Conservation (phyloP, 2,113 vertebrate genomes). For the Hemiprocne comata region DNA sequence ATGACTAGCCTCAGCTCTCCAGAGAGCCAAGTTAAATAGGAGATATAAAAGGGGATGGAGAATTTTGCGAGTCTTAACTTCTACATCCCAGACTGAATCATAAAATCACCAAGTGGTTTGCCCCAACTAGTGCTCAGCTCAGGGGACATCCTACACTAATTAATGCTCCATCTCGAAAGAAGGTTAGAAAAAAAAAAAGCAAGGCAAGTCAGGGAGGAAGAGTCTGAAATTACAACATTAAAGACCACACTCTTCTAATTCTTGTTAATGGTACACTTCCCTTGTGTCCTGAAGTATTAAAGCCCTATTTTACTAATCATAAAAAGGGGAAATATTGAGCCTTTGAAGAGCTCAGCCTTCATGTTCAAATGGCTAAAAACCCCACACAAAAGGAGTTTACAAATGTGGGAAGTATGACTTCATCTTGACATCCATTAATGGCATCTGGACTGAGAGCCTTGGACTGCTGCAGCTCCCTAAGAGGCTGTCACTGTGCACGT, state of each 20-base stretch:
- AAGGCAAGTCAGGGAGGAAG: not conserved
- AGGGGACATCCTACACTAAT: not conserved
- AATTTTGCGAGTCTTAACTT: not conserved
- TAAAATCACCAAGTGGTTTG: not conserved
- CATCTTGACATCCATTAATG: not conserved
- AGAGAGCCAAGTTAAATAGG: not conserved
- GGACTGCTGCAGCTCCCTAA: not conserved
- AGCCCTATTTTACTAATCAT: not conserved
- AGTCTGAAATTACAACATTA: not conserved
- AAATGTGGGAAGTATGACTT: not conserved
- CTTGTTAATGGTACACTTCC: not conserved
- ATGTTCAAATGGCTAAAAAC: not conserved
- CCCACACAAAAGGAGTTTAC: not conserved
- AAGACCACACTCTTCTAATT: not conserved
- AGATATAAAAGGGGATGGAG: not conserved
- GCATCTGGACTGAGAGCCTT: not conserved
- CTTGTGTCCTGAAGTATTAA: not conserved
- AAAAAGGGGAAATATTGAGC: not conserved
- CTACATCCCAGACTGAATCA: not conserved
- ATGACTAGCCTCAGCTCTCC: not conserved
- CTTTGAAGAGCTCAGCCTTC: not conserved
- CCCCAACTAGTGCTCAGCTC: not conserved
- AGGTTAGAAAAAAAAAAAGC: not conserved
- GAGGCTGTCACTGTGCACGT: accelerated
- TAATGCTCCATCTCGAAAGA: not conserved